These are phyloP conservation scores for Hippolais icterina DNA, from an alignment of 2,113 vertebrate species.

Conservation along the genomic window DNA sequence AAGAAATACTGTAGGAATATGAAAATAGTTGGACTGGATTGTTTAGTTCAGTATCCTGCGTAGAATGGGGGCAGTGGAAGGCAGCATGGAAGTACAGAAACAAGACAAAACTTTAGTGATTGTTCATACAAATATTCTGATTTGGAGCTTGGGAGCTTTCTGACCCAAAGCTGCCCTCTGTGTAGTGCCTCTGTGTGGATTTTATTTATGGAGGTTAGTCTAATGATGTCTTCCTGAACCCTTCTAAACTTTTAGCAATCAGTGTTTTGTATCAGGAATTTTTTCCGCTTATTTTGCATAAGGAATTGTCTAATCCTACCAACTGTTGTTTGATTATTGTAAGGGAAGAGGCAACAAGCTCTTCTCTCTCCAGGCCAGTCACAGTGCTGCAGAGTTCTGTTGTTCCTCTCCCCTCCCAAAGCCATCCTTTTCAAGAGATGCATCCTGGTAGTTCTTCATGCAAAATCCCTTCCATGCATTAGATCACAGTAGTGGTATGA, in stretches of 20 bases:
- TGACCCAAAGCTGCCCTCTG: background rate
- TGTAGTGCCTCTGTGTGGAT: background rate
- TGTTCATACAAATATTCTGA: background rate
- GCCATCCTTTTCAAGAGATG: accelerated
- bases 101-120: background rate
- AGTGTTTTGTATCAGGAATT: background rate
- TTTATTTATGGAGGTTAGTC: background rate
- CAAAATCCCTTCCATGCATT: background rate
- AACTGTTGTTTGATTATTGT: background rate
- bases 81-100: background rate
- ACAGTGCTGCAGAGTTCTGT: background rate
- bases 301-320: background rate
- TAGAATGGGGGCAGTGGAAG: background rate
- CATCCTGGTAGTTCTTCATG: background rate
- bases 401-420: background rate
- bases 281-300: background rate
- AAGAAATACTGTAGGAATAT: background rate
- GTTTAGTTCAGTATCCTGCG: accelerated
- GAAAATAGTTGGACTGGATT: background rate
- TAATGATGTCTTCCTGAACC: background rate
- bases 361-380: background rate
- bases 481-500: background rate
- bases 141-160: background rate
- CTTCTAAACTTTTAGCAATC: background rate
- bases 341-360: background rate